Evolutionary conservation across 1,140 invertebrate genomes (phyloP).

Genomic region (Notospermus geniculatus): DNA sequence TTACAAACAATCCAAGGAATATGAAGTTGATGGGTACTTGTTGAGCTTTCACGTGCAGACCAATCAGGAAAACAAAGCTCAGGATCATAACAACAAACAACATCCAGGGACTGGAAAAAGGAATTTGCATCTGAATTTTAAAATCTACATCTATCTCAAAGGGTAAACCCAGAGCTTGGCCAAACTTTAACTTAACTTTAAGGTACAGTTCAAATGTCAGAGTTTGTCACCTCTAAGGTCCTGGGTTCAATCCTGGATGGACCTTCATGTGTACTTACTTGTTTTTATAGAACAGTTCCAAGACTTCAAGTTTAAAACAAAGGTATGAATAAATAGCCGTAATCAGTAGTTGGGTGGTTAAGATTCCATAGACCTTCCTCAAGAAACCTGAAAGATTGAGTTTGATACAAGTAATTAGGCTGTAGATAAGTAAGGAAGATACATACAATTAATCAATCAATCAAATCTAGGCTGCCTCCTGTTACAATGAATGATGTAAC

Average conservation of each 20-base stretch:
- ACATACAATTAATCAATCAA: background rate
- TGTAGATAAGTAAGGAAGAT: no score
- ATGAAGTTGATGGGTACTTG: conserved; percentile 58
- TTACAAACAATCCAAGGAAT: conserved; percentile 55
- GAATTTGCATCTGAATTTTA: no score
- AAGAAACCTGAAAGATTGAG: conserved; percentile 62
- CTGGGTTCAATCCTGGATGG: no score
- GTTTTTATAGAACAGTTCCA: conserved; percentile 67
- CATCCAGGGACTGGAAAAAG: conserved; percentile 53
- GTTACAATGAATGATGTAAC: no score
- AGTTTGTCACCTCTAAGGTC: no score
- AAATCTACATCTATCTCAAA: no score
- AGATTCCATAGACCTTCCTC: conserved; percentile 79
- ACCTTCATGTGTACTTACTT: conserved; percentile 63
- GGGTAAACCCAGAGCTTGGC: no score
- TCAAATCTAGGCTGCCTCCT: background rate
- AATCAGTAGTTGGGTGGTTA: conserved; percentile 71
- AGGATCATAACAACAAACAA: conserved; percentile 51
- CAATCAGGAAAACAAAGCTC: conserved; percentile 54
- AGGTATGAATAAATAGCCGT: conserved; percentile 56
- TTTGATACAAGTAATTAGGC: background rate
- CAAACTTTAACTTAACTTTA: no score
- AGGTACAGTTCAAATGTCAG: no score
- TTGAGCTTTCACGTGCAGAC: conserved; percentile 54
- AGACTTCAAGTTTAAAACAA: conserved; percentile 61